These are phyloP conservation scores for Melipona beecheii DNA, from an alignment of 2,888 invertebrate genomes.

Conservation along the genomic window DNA sequence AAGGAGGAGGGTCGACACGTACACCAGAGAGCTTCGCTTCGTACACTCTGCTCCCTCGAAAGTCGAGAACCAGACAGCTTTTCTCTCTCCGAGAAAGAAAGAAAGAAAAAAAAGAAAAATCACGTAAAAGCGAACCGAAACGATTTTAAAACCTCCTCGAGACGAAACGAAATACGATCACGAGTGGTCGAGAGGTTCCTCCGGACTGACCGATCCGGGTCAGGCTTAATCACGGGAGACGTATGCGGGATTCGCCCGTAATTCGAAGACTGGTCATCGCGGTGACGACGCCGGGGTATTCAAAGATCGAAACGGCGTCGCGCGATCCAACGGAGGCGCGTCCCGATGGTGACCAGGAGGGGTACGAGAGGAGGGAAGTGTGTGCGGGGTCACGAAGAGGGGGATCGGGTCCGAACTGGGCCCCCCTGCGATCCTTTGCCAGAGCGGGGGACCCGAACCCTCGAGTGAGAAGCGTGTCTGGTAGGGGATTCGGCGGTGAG, in stretches of 20 bases:
- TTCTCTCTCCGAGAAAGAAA: background rate
- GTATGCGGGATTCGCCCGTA: conserved; percentile 77
- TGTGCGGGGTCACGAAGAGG: conserved; percentile 50
- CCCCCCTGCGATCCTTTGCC: conserved; percentile 62
- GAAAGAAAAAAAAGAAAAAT: background rate
- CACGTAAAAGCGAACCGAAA: background rate
- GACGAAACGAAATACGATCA: conserved; percentile 20
- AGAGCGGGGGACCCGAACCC: conserved; percentile 61
- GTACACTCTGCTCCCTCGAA: background rate
- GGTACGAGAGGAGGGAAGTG: conserved; percentile 12
- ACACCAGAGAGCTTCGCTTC: no score
- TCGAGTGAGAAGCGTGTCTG: conserved; percentile 17
- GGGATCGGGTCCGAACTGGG: conserved; percentile 47
- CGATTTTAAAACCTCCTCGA: background rate
- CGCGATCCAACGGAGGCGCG: conserved; percentile 63
- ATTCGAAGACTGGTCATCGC: conserved; percentile 81
- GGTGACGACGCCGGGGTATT: conserved; percentile 77
- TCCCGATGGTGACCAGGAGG: conserved; percentile 57
- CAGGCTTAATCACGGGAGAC: conserved; percentile 49
- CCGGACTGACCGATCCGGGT: conserved; percentile 7
- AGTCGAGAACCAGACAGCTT: background rate
- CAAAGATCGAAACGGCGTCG: conserved; percentile 78
- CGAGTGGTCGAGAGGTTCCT: conserved; percentile 10
- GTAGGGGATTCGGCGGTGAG: conserved; percentile 57
- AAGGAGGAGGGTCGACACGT: conserved; percentile 28